Evolutionary conservation across 2,113 vertebrate species (phyloP).

Genomic region (Nansenia antarctica): DNA sequence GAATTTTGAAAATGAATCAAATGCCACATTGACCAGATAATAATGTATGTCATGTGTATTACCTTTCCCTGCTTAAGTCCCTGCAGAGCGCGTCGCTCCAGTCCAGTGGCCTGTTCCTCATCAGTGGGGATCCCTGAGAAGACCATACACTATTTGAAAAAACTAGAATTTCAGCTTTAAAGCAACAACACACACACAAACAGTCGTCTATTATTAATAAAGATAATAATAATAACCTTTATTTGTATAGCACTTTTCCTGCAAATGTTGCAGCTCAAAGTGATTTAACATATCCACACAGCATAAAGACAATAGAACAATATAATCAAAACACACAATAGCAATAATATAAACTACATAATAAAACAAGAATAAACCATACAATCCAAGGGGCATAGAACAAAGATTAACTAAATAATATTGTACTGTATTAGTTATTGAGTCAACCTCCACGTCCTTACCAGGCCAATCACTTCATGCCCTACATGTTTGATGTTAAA

Average conservation of each 20-base stretch:
- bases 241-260: not conserved
- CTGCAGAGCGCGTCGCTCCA: conserved; percentile 72
- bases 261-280: too few species aligned
- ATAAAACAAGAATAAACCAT: too few species aligned
- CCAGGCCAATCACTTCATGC: conserved; percentile 10
- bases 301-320: not conserved
- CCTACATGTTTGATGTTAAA: conserved; percentile 30
- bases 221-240: too few species aligned
- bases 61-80: conserved; percentile 75
- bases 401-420: not conserved
- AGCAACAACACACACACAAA: too few species aligned
- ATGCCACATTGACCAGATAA: too few species aligned
- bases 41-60: not conserved
- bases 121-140: conserved; percentile 76
- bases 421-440: not conserved
- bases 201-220: not conserved
- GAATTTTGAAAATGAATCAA: not conserved
- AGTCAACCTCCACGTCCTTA: conserved; percentile 33
- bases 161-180: too few species aligned
- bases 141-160: not conserved
- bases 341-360: too few species aligned
- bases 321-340: too few species aligned
- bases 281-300: too few species aligned
- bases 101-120: conserved; percentile 81
- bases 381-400: too few species aligned